Conservation (phyloP, 1,140 invertebrate species). For the Fopius arisanus region DNA sequence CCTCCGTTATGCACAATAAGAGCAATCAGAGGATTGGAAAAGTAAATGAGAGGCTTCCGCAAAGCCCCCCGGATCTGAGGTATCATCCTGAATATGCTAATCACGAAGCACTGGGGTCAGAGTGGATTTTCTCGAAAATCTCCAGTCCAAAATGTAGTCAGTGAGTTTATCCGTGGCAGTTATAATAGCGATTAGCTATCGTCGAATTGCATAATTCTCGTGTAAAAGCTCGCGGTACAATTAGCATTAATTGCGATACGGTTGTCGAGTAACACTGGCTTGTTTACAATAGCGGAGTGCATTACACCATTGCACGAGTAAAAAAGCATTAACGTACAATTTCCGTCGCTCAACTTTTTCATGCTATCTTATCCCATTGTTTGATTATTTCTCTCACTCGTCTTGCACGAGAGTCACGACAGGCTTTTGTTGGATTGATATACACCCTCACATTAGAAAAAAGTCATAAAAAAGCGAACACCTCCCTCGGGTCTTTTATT, state of each 20-base stretch:
- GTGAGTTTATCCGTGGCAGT: slow-evolving; percentile 3
- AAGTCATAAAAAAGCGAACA: background rate
- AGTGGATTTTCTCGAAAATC: slow-evolving; percentile 5
- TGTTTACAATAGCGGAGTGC: slow-evolving; percentile 44
- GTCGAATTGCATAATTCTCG: slow-evolving; percentile 40
- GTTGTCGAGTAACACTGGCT: slow-evolving; percentile 35
- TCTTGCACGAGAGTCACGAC: slow-evolving; percentile 13
- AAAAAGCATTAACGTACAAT: slow-evolving; percentile 22
- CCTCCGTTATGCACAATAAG: background rate
- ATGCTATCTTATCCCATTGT: slow-evolving; percentile 32
- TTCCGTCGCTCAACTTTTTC: slow-evolving; percentile 22
- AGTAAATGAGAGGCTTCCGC: background rate
- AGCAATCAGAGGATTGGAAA: background rate
- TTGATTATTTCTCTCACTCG: slow-evolving; percentile 4
- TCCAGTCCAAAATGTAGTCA: background rate
- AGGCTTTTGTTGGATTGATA: background rate
- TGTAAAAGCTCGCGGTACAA: slow-evolving; percentile 41
- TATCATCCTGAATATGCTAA: background rate
- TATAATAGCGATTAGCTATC: slow-evolving; percentile 35
- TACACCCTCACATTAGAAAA: background rate
- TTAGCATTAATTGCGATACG: slow-evolving; percentile 50
- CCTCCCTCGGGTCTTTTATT: background rate
- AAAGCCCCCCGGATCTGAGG: background rate
- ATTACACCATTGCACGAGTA: slow-evolving; percentile 3
- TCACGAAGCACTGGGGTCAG: background rate